Percentiles rank a stretch among this genome's conserved stretches.
These are phyloP conservation scores for Echinops telfairi DNA, from an alignment of 2,113 vertebrate species.

Conservation along the genomic window DNA sequence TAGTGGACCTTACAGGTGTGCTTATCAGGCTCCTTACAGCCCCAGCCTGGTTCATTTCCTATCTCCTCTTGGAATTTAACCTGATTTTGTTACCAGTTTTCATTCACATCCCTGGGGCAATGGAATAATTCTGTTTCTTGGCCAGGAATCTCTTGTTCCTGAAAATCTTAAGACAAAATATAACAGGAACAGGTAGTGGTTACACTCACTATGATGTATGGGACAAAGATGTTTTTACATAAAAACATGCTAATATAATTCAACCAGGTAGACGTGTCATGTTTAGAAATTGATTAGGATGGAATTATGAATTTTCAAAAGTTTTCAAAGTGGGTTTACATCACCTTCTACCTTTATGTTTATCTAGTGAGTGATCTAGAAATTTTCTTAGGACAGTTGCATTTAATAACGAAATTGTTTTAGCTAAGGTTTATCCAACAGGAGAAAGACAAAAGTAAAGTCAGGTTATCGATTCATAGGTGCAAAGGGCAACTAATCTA, in stretches of 20 bases:
- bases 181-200: too few relatives aligned
- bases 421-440: background rate
- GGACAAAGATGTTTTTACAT: background rate
- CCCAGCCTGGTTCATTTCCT: too few relatives aligned
- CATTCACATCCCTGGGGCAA: too few relatives aligned
- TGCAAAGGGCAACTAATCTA: background rate
- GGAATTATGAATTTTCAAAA: conserved; percentile 24
- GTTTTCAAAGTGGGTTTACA: conserved; percentile 25
- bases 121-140: too few relatives aligned
- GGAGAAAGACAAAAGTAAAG: background rate
- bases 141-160: too few relatives aligned
- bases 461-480: background rate
- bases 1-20: too few relatives aligned
- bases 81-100: too few relatives aligned
- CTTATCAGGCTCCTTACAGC: too few relatives aligned
- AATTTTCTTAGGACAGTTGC: background rate
- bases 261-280: conserved; percentile 6
- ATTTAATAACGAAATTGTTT: conserved; percentile 4
- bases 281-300: conserved; percentile 41
- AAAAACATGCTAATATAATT: background rate
- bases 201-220: too few relatives aligned
- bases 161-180: too few relatives aligned
- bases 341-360: background rate
- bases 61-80: too few relatives aligned
- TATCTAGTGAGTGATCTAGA: conserved; percentile 2